These are phyloP conservation scores for Agrilus biguttatus DNA, from an alignment of 2,888 invertebrate species.

Conservation along the genomic window DNA sequence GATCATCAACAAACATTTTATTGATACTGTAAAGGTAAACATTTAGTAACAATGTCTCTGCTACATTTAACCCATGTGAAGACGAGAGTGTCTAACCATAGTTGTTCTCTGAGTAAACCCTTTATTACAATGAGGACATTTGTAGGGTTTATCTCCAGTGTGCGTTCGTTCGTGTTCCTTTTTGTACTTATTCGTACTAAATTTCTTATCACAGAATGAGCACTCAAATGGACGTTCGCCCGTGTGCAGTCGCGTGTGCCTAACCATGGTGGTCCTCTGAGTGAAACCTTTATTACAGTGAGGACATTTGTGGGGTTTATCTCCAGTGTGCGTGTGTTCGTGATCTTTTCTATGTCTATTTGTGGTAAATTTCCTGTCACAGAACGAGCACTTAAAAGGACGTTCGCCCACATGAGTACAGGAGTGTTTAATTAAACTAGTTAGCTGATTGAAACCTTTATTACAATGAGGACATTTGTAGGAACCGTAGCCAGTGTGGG, in stretches of 20 bases:
- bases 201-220: no score
- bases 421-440: no score
- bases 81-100: slow-evolving; percentile 43
- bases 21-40: no score
- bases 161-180: slow-evolving; percentile 36
- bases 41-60: no score
- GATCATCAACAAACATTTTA: no score
- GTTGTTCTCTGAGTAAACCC: slow-evolving; percentile 35
- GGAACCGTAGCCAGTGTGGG: no score
- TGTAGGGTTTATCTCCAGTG: slow-evolving; percentile 35
- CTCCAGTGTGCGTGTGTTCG: slow-evolving; percentile 34
- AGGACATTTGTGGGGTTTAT: slow-evolving; percentile 30
- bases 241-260: slow-evolving; percentile 44
- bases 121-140: slow-evolving; percentile 26
- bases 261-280: slow-evolving; percentile 31
- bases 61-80: slow-evolving; percentile 34
- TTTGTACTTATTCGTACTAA: slow-evolving; percentile 19
- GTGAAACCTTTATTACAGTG: slow-evolving; percentile 37
- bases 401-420: no score
- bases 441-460: no score
- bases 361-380: no score
- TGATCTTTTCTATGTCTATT: slow-evolving; percentile 31
- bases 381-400: no score
- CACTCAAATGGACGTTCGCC: no score
- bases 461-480: no score